Conservation (phyloP, 2,113 vertebrate genomes). For the Eulemur rufifrons region DNA sequence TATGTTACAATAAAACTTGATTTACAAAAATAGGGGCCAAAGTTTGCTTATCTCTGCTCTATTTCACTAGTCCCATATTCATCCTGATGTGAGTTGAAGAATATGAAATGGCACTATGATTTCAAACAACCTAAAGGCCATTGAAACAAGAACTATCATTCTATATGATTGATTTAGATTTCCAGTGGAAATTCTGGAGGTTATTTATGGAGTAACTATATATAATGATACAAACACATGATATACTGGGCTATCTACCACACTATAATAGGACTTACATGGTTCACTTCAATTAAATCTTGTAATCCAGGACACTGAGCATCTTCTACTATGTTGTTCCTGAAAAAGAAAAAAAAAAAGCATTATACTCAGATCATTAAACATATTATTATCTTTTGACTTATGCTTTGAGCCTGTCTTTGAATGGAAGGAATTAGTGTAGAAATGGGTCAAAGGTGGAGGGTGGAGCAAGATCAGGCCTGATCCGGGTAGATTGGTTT, state of each 20-base stretch:
- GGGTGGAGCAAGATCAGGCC: background rate
- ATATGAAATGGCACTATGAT: background rate
- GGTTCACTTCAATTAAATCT: conserved; percentile 34
- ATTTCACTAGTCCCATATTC: background rate
- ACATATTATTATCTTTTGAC: background rate
- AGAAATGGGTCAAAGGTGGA: background rate
- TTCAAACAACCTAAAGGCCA: background rate
- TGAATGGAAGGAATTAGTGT: background rate
- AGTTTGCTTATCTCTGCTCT: background rate
- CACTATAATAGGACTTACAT: conserved; percentile 37
- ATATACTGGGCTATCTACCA: background rate
- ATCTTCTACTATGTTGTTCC: background rate
- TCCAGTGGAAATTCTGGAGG: background rate
- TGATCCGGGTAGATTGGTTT: no score
- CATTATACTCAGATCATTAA: background rate
- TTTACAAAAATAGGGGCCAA: background rate
- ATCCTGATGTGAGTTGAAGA: background rate
- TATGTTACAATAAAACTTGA: background rate
- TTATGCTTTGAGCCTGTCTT: background rate
- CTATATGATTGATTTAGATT: background rate
- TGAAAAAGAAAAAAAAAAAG: background rate
- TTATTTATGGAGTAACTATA: background rate
- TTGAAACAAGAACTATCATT: background rate
- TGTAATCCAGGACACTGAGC: background rate
- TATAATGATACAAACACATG: background rate